Percentiles rank a stretch among this genome's conserved stretches.
These are phyloP conservation scores for Pyrgilauda ruficollis DNA, from an alignment of 2,113 vertebrate species.

Conservation along the genomic window DNA sequence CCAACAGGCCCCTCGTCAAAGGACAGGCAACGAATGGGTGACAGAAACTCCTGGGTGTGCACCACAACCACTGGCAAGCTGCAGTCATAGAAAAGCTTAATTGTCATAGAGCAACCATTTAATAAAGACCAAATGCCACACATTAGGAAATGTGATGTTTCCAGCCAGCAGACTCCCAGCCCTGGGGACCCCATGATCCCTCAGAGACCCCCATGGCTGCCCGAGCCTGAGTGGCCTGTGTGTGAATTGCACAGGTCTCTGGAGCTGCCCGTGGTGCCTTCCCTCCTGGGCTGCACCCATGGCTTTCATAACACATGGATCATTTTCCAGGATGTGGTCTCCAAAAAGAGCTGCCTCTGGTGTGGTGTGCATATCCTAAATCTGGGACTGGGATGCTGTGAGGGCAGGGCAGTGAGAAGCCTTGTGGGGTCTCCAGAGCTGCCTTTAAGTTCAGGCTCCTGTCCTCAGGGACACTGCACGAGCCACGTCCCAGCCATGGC, in stretches of 20 bases:
- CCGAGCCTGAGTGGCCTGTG: not conserved
- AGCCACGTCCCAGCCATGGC: not conserved
- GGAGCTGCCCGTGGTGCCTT: not conserved
- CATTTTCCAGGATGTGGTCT: not conserved
- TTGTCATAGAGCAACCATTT: not conserved
- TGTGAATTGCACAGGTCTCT: not conserved
- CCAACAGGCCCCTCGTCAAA: accelerated
- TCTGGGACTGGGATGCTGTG: not conserved
- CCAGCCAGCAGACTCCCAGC: not conserved
- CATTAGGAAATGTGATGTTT: not conserved
- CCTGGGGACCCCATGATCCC: not conserved
- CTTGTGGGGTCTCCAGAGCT: not conserved
- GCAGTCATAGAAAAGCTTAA: not conserved
- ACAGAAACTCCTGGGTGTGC: not conserved
- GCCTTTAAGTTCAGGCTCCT: not conserved
- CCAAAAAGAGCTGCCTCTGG: not conserved
- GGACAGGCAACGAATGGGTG: not conserved
- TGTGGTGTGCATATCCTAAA: not conserved
- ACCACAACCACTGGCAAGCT: not conserved
- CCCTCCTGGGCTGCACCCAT: not conserved
- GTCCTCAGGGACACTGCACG: accelerated
- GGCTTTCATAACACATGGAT: not conserved
- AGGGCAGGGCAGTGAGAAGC: not conserved
- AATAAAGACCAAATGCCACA: not conserved
- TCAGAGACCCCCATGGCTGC: not conserved